Percentiles rank a stretch among this genome's conserved stretches.
Evolutionary conservation across 2,888 invertebrate species (phyloP).

Genomic region (Mayetiola destructor): DNA sequence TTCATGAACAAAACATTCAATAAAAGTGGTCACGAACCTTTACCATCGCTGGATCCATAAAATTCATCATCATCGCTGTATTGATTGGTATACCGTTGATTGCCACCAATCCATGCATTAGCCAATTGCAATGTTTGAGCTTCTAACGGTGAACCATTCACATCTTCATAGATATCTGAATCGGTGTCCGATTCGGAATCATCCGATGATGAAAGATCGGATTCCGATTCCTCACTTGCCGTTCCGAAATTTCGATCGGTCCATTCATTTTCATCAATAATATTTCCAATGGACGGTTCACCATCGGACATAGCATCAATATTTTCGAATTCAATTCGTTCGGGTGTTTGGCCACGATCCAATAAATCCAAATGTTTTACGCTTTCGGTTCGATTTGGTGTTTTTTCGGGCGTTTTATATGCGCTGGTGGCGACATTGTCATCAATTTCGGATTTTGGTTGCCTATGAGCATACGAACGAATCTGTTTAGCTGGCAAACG

Average conservation of each 20-base stretch:
- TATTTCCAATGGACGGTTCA: constrained; percentile 47
- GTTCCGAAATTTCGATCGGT: constrained; percentile 85
- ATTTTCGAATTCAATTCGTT: constrained; percentile 67
- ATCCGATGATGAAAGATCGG: constrained; percentile 39
- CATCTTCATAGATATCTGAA: constrained; percentile 54
- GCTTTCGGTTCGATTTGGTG: constrained; percentile 24
- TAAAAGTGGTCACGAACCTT: constrained; percentile 22
- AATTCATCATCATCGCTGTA: constrained; percentile 33
- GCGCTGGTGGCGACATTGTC: background rate
- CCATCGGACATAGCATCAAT: constrained; percentile 47
- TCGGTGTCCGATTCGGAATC: constrained; percentile 46
- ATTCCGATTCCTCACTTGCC: constrained; percentile 52
- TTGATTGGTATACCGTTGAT: constrained; percentile 37
- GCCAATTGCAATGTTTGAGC: constrained; percentile 51
- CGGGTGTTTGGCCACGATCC: constrained; percentile 47
- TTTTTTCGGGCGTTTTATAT: constrained; percentile 21
- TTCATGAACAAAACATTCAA: background rate
- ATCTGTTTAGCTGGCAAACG: constrained; percentile 44
- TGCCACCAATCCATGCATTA: constrained; percentile 49
- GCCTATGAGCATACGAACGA: constrained; percentile 28
- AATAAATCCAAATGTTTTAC: constrained; percentile 29
- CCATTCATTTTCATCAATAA: constrained; percentile 93
- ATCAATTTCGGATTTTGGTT: constrained; percentile 22
- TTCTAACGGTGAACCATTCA: constrained; percentile 41
- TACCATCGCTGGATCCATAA: constrained; percentile 36